Percentiles rank a stretch among this genome's conserved stretches.
Conservation (phyloP, 2,888 invertebrate species). For the Serrognathus titanus region DNA sequence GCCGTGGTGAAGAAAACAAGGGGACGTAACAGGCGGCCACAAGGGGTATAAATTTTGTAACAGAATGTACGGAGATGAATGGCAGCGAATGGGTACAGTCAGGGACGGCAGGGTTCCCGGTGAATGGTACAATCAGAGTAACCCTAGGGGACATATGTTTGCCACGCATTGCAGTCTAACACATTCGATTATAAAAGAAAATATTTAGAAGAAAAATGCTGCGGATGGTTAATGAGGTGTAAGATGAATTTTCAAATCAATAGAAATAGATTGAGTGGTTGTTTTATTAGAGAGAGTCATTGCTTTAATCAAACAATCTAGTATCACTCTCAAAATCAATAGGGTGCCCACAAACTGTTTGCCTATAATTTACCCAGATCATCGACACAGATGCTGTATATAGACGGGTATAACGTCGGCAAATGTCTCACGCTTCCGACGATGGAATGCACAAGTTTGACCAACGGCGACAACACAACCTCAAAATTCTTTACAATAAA, state of each 20-base stretch:
- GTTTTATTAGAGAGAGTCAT: conserved; percentile 9
- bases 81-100: conserved; percentile 25
- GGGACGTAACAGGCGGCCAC: conserved; percentile 24
- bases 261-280: conserved; percentile 4
- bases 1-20: conserved; percentile 5
- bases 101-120: conserved; percentile 18
- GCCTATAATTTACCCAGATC: conserved; percentile 5
- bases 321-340: conserved; percentile 22
- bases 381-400: conserved; percentile 12
- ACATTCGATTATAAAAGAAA: neutral
- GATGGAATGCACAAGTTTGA: neutral
- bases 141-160: conserved; percentile 29
- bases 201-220: neutral
- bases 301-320: conserved; percentile 19
- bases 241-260: conserved; percentile 7
- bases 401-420: conserved; percentile 2
- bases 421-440: neutral
- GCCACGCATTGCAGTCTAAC: conserved; percentile 17
- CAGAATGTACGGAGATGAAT: conserved; percentile 26
- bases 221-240: neutral
- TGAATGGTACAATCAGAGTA: conserved; percentile 26
- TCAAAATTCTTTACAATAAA: neutral
- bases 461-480: conserved; percentile 5
- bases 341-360: conserved; percentile 14
- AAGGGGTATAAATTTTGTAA: conserved; percentile 16